Percentiles rank a stretch among this genome's conserved stretches.
Evolutionary conservation across 2,888 invertebrate genomes (phyloP).

Genomic region (Entomobrya multifasciata): DNA sequence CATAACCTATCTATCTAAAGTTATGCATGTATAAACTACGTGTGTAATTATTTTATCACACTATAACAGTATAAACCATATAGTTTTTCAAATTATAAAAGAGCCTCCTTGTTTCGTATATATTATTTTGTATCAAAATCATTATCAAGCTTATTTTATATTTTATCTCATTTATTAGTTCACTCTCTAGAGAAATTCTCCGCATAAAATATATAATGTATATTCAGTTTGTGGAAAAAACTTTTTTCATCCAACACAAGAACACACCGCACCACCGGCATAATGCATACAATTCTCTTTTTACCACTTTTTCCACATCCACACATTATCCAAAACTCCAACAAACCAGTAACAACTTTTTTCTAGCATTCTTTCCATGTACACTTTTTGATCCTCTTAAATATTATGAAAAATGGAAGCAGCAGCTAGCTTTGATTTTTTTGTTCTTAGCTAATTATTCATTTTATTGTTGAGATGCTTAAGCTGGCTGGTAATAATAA

Average conservation of each 20-base stretch:
- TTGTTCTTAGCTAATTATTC: background rate
- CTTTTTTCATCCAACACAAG: too few species aligned
- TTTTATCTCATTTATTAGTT: too few species aligned
- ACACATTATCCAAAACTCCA: background rate
- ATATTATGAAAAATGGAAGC: background rate
- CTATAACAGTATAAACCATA: too few species aligned
- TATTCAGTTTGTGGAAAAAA: too few species aligned
- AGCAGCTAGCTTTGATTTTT: background rate
- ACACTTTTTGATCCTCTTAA: background rate
- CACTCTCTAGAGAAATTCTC: too few species aligned
- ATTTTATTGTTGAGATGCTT: background rate
- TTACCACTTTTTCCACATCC: background rate
- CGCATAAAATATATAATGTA: too few species aligned
- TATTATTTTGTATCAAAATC: too few species aligned
- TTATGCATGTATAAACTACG: background rate
- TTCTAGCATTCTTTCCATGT: background rate
- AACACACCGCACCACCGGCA: too few species aligned
- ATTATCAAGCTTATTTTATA: too few species aligned
- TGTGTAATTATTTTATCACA: background rate
- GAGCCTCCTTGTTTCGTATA: too few species aligned
- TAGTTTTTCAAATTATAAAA: too few species aligned
- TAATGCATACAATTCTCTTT: background rate
- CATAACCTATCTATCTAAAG: background rate
- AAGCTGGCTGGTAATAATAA: background rate
- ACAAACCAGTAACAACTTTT: conserved; percentile 4